Percentiles rank a stretch among this genome's conserved stretches.
These are phyloP conservation scores for Polyommatus icarus DNA, from an alignment of 2,888 invertebrate species.

Conservation along the genomic window DNA sequence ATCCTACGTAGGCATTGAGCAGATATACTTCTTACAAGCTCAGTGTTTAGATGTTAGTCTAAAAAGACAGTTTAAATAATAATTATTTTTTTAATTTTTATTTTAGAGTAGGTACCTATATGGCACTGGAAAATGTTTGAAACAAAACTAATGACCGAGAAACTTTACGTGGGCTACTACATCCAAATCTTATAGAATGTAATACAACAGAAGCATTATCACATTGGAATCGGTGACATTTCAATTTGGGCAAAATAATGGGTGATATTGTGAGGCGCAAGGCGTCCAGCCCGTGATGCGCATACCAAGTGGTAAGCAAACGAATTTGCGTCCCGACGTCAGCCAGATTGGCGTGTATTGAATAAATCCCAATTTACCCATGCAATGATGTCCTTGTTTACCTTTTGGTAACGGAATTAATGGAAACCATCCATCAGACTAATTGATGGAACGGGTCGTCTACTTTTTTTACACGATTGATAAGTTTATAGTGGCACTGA, in stretches of 20 bases:
- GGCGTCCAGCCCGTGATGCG: slow-evolving; percentile 41
- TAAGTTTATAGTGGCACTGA: background rate
- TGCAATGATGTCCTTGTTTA: slow-evolving; percentile 30
- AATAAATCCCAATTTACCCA: slow-evolving; percentile 40
- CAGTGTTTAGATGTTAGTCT: too few relatives aligned
- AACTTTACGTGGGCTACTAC: background rate
- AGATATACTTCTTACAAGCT: too few relatives aligned
- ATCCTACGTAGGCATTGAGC: too few relatives aligned
- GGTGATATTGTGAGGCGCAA: slow-evolving; percentile 44
- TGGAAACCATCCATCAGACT: slow-evolving; percentile 24
- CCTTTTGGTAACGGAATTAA: slow-evolving; percentile 26
- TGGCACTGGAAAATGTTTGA: background rate
- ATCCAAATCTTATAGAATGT: background rate
- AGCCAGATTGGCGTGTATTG: slow-evolving; percentile 42
- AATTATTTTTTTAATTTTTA: too few relatives aligned
- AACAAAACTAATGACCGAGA: background rate
- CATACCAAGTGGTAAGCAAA: slow-evolving; percentile 45
- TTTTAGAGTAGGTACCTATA: too few relatives aligned
- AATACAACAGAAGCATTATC: slow-evolving; percentile 22
- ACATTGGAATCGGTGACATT: slow-evolving; percentile 44
- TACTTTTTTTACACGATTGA: background rate
- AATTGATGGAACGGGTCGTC: background rate
- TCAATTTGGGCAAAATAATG: slow-evolving; percentile 46
- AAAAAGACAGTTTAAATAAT: too few relatives aligned
- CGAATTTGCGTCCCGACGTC: slow-evolving; percentile 45